Base-by-base conservation (phyloP, 2,113 vertebrate species). In the Scatophagus argus region DNA sequence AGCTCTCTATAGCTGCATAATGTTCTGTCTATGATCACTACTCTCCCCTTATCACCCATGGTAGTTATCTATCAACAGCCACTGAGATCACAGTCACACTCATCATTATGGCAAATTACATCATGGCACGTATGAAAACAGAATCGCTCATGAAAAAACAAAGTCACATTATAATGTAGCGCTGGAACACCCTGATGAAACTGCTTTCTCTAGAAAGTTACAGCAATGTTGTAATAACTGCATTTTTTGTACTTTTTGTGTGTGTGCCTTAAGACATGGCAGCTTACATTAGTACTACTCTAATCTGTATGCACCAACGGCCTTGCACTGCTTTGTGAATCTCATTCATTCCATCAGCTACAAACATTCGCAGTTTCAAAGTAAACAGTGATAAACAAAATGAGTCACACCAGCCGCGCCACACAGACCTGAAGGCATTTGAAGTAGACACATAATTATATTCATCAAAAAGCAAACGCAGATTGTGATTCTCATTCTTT, bases 351-450 rank as follows among this genome's bases (percentile, higher is more conserved):
- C 64, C 81, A 86, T 29, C 71, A 51, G 52, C 69, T 70, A 31
- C 73, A 79, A 83, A 70, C 71, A 86, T 67, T 25, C 62, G 59
- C 64, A 47, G 23, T 79, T 79, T 81, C 58, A 77, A 79, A 84
- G 47, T 47, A 87, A 81, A 82, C 79, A 62, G 63, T 0, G 39
- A 74, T 78, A 77, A 86, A 89, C 36, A 83, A 78, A 83, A 81
- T 54, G 63, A 27, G 67, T 75, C 77, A 44, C 41, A 43, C 38
- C 27, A 38, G 67, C 54, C 16, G 29, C 61, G 59, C 32, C 43
- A 56, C 36, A 39, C 47, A 61, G 58, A 78, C 88, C 86, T 60
- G 44, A 32, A 84, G 86, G 80, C 82, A 74, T 87, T 68, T 67
- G 54, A 32, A 76, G 65, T 29, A 72, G 62, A 70, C 77, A 59